A percentile compares a stretch with the other conserved stretches of the same genome.
These are phyloP conservation scores for Nestor notabilis DNA, from an alignment of 2,113 vertebrate species.

Conservation along the genomic window DNA sequence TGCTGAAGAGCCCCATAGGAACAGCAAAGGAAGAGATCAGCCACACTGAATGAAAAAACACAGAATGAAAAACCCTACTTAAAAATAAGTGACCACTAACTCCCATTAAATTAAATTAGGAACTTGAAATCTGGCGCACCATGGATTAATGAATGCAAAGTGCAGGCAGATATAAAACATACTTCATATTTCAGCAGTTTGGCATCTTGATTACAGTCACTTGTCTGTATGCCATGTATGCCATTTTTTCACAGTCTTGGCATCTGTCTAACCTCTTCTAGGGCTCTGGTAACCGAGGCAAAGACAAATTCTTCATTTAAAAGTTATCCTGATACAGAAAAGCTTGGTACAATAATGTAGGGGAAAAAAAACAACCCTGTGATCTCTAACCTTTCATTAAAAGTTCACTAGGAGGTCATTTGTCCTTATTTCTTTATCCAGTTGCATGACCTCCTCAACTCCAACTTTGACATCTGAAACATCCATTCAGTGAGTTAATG, in stretches of 20 bases:
- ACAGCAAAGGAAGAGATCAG: background rate
- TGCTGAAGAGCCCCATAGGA: background rate
- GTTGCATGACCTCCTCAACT: conserved; percentile 6
- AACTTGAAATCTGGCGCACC: background rate
- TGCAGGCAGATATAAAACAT: background rate
- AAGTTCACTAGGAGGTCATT: background rate
- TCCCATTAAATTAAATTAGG: background rate
- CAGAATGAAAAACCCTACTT: background rate
- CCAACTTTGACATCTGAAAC: conserved; percentile 3
- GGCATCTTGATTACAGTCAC: background rate
- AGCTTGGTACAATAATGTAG: background rate
- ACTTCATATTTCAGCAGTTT: background rate
- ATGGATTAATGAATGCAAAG: background rate
- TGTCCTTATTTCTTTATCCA: background rate
- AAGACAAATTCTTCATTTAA: background rate
- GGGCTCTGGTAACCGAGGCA: background rate
- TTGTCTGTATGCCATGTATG: background rate
- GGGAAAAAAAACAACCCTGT: background rate
- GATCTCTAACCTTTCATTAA: background rate
- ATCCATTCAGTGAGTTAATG: background rate
- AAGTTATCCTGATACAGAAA: background rate
- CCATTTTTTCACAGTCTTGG: background rate
- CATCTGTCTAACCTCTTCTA: background rate
- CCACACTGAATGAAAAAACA: background rate
- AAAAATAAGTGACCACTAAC: background rate